Evolutionary conservation across 2,797 vertebrate genomes (phyloP).

Genomic region (Glyptemys insculpta): DNA sequence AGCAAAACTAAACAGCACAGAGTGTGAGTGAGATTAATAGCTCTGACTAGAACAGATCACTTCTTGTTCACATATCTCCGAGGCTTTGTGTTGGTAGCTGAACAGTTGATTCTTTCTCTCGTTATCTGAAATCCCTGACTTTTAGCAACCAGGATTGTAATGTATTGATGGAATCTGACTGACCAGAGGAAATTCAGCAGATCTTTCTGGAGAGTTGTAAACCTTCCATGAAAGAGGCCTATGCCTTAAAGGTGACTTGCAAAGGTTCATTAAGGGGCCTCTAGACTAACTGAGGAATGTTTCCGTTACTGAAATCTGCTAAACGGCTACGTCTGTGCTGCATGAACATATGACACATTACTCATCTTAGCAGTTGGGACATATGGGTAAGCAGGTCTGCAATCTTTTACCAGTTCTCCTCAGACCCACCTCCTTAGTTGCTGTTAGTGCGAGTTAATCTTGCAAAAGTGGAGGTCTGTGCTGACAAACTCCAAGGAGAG

Average conservation of each 20-base stretch:
- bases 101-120: background rate
- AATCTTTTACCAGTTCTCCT: background rate
- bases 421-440: background rate
- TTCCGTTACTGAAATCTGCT: background rate
- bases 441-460: background rate
- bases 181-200: background rate
- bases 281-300: fast-evolving
- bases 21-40: background rate
- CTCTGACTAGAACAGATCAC: background rate
- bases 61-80: background rate
- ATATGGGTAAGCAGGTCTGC: background rate
- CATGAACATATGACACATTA: background rate
- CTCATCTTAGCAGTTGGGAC: background rate
- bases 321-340: background rate
- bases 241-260: background rate
- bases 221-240: fast-evolving
- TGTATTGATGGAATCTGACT: background rate
- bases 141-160: fast-evolving
- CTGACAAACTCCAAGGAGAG: background rate
- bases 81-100: background rate
- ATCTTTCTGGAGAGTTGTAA: background rate
- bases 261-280: background rate
- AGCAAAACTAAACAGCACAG: fast-evolving
- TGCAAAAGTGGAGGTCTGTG: background rate
- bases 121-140: background rate